These are phyloP conservation scores for Meleagris gallopavo DNA, from an alignment of 2,113 vertebrate species.

Conservation along the genomic window DNA sequence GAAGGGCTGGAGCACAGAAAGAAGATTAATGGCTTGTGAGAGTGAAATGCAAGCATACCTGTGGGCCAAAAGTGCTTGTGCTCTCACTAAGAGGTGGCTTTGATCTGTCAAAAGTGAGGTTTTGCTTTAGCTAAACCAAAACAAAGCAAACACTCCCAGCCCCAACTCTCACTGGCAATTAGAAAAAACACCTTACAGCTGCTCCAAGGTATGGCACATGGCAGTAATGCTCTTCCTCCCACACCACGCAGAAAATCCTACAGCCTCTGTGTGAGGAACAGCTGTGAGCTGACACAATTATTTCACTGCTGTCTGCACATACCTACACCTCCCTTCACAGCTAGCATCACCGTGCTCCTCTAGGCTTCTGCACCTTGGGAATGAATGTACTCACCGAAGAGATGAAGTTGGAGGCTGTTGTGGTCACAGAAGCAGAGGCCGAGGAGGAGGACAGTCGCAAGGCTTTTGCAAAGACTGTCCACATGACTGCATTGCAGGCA, in stretches of 20 bases:
- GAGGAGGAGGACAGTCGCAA: conserved; percentile 92
- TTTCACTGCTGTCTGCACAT: not conserved
- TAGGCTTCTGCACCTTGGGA: not conserved
- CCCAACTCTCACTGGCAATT: not conserved
- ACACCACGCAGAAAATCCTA: not conserved
- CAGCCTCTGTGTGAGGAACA: not conserved
- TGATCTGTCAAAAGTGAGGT: not conserved
- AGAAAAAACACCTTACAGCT: not conserved
- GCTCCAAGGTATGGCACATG: not conserved
- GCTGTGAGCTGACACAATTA: not conserved
- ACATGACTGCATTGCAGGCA: conserved; percentile 90
- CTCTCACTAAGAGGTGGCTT: not conserved
- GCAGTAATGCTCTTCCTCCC: not conserved
- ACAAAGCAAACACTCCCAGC: not conserved
- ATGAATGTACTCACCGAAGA: conserved; percentile 85
- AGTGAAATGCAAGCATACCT: not conserved
- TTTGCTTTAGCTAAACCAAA: not conserved
- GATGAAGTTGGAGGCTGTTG: conserved; percentile 91
- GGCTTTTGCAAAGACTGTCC: conserved; percentile 92
- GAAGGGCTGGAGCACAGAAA: not conserved
- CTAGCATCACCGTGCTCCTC: rapidly evolving
- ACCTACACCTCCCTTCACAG: not conserved
- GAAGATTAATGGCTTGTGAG: not conserved
- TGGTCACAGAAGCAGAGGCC: conserved; percentile 88
- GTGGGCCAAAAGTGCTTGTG: not conserved